Percentiles rank a stretch among this genome's conserved stretches.
Evolutionary conservation across 2,888 invertebrate species (phyloP).

Genomic region (Flexamia atlantica): DNA sequence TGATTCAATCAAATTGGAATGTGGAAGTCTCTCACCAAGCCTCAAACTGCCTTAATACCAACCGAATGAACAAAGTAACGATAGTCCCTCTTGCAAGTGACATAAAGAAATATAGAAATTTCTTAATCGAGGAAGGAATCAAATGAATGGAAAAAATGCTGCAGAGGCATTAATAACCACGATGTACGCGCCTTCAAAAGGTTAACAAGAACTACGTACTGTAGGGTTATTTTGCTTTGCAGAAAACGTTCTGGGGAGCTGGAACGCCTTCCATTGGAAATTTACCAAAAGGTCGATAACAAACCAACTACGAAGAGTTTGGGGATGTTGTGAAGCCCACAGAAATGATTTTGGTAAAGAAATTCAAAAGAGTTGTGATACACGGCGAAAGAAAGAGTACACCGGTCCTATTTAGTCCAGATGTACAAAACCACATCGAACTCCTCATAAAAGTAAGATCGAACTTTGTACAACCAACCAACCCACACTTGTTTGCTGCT

Average conservation of each 20-base stretch:
- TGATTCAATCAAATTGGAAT: constrained; percentile 46
- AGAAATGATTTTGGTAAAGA: constrained; percentile 21
- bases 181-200: background rate
- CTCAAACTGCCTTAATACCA: background rate
- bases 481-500: background rate
- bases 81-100: constrained; percentile 57
- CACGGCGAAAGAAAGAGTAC: background rate
- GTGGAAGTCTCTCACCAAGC: constrained; percentile 34
- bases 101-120: constrained; percentile 30
- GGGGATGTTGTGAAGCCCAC: background rate
- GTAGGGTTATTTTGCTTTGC: constrained; percentile 15
- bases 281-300: background rate
- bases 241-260: constrained; percentile 18
- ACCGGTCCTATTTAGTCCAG: constrained; percentile 35
- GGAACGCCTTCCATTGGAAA: constrained; percentile 3
- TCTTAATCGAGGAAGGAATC: constrained; percentile 3
- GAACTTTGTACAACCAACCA: constrained; percentile 9
- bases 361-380: constrained; percentile 32
- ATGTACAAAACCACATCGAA: constrained; percentile 16
- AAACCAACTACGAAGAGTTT: constrained; percentile 29
- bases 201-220: background rate
- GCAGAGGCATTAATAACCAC: background rate
- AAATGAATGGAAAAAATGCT: no score
- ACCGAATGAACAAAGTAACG: constrained; percentile 38
- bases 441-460: constrained; percentile 11